Conservation (phyloP, 2,113 vertebrate genomes). For the Muntiacus muntjak region DNA sequence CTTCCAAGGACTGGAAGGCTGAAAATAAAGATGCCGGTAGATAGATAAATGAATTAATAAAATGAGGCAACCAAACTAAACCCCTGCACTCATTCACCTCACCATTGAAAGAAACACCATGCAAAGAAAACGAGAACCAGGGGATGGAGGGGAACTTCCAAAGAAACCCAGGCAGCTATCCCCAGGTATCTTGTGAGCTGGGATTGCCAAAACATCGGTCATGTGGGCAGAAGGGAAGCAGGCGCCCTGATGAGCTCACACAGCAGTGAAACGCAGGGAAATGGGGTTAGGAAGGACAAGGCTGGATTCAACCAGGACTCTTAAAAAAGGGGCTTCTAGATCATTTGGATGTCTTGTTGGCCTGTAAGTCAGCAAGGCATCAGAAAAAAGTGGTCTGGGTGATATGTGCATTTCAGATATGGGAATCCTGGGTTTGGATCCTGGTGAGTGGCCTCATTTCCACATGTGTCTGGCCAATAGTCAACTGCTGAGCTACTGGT, state of each 20-base stretch:
- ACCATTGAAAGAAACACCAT: not conserved
- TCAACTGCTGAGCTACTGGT: not conserved
- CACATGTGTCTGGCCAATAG: not conserved
- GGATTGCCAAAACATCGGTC: not conserved
- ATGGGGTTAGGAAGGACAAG: not conserved
- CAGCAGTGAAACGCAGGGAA: too few species aligned
- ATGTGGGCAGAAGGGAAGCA: not conserved
- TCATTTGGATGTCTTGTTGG: not conserved
- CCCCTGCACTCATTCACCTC: not conserved
- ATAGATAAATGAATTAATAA: not conserved
- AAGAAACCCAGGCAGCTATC: not conserved
- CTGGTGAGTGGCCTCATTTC: not conserved
- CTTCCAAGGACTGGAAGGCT: not conserved
- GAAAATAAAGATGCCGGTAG: not conserved
- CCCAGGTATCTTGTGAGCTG: not conserved
- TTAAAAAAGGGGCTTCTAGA: not conserved
- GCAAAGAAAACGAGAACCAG: not conserved
- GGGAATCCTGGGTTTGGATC: not conserved
- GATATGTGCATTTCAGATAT: not conserved
- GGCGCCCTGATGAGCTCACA: not conserved
- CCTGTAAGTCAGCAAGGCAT: not conserved
- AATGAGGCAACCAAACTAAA: not conserved
- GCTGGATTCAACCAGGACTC: not conserved
- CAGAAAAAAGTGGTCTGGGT: not conserved
- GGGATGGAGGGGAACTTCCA: not conserved